A percentile compares a stretch with the other conserved stretches of the same genome.
These are phyloP conservation scores for Enteromius treurensis DNA, from an alignment of 2,797 vertebrate genomes.

Conservation along the genomic window DNA sequence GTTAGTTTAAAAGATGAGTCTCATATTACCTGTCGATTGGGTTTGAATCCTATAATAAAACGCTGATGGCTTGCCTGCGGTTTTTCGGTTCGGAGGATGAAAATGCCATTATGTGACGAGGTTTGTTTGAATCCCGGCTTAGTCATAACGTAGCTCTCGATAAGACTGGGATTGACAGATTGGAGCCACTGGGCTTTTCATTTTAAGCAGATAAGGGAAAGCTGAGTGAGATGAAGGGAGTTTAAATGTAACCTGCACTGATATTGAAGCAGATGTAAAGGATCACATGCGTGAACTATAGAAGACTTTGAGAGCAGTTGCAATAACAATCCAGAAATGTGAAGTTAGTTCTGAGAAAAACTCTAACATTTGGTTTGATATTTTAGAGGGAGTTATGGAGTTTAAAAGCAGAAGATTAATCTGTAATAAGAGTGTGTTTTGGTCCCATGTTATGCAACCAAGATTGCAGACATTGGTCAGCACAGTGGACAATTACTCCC, in stretches of 20 bases:
- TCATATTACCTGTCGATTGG: conserved; percentile 42
- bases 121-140: not conserved
- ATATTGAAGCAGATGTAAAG: conserved; percentile 29
- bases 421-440: conserved; percentile 18
- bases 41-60: conserved; percentile 41
- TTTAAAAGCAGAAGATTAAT: not conserved
- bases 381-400: conserved; percentile 2
- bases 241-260: conserved; percentile 6
- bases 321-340: not conserved
- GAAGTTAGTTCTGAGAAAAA: not conserved
- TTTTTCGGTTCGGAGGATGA: conserved; percentile 20
- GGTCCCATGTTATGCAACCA: not conserved
- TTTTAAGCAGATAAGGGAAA: conserved; percentile 42
- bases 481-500: conserved; percentile 25
- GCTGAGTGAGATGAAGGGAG: conserved; percentile 20
- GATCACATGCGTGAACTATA: not conserved
- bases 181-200: conserved; percentile 25
- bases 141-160: conserved; percentile 18
- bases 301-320: not conserved
- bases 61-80: conserved; percentile 16
- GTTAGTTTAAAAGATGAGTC: conserved; percentile 40
- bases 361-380: conserved; percentile 2
- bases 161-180: conserved; percentile 29
- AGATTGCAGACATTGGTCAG: conserved; percentile 1
- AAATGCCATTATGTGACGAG: not conserved